A percentile compares a stretch with the other conserved stretches of the same genome.
These are phyloP conservation scores for Homarus americanus DNA, from an alignment of 1,140 invertebrate genomes.

Conservation along the genomic window DNA sequence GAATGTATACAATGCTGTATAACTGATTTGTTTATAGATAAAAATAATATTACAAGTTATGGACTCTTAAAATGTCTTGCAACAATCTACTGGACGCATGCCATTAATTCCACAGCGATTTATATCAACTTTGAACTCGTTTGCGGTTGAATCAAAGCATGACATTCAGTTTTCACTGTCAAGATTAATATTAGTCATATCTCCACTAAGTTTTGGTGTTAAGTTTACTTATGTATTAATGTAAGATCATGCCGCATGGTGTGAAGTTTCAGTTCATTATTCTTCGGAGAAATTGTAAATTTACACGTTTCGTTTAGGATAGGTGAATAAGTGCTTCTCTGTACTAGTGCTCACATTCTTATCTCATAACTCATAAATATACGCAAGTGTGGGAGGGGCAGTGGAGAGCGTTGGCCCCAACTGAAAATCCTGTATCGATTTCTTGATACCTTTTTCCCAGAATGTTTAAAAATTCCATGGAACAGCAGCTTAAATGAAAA, in stretches of 20 bases:
- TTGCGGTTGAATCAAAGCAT: conserved; percentile 41
- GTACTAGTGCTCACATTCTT: conserved; percentile 32
- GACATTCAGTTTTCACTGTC: conserved; percentile 6
- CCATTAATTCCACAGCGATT: conserved; percentile 41
- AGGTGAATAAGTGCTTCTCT: not conserved
- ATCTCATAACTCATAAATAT: conserved; percentile 48
- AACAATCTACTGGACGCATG: conserved; percentile 37
- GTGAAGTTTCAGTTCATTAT: too few species aligned
- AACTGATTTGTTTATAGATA: not conserved
- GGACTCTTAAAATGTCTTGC: conserved; percentile 40
- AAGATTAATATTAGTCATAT: not conserved
- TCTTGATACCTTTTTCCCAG: conserved; percentile 26
- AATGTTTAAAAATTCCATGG: not conserved
- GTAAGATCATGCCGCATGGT: too few species aligned
- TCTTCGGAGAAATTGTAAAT: too few species aligned
- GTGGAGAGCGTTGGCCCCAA: not conserved
- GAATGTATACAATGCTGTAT: not conserved
- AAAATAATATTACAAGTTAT: conserved; percentile 19
- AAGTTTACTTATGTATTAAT: too few species aligned
- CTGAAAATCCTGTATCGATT: conserved; percentile 21
- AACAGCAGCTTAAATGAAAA: not conserved
- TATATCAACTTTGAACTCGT: conserved; percentile 26
- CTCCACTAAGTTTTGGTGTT: not conserved
- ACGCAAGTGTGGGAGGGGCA: conserved; percentile 36
- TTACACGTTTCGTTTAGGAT: too few species aligned